These are phyloP conservation scores for Tupiocoris notatus DNA, from an alignment of 2,888 invertebrate species.

Conservation along the genomic window DNA sequence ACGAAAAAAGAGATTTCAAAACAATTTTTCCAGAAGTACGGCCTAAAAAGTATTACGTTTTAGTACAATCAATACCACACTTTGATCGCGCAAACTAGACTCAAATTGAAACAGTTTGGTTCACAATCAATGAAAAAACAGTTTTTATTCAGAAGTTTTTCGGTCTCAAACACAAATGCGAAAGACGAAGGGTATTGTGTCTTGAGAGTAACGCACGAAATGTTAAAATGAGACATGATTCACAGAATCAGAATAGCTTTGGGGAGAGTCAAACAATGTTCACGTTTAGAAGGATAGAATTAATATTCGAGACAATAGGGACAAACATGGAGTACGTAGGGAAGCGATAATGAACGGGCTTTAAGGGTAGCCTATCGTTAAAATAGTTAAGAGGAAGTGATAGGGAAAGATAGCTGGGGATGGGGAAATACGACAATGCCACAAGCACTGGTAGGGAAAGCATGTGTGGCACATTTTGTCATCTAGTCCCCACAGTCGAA, in stretches of 20 bases:
- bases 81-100: no score
- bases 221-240: neutral
- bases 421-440: neutral
- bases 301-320: conserved; percentile 3
- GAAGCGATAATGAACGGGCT: conserved; percentile 1
- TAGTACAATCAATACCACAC: no score
- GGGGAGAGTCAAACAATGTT: neutral
- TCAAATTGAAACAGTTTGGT: no score
- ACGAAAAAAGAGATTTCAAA: no score
- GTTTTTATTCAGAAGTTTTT: no score
- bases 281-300: neutral
- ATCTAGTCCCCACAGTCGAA: neutral
- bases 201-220: neutral
- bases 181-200: neutral
- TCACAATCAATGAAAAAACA: no score
- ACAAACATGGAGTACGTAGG: neutral
- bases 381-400: neutral
- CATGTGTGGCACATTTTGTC: conserved; percentile 7
- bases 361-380: neutral
- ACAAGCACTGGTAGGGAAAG: conserved; percentile 4
- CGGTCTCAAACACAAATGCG: no score
- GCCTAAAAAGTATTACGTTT: no score
- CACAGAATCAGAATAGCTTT: neutral
- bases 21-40: no score
- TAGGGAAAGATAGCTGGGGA: neutral